A percentile compares a stretch with the other conserved stretches of the same genome.
These are phyloP conservation scores for Drosophila parvula DNA, from an alignment of 1,140 invertebrate species.

Conservation along the genomic window DNA sequence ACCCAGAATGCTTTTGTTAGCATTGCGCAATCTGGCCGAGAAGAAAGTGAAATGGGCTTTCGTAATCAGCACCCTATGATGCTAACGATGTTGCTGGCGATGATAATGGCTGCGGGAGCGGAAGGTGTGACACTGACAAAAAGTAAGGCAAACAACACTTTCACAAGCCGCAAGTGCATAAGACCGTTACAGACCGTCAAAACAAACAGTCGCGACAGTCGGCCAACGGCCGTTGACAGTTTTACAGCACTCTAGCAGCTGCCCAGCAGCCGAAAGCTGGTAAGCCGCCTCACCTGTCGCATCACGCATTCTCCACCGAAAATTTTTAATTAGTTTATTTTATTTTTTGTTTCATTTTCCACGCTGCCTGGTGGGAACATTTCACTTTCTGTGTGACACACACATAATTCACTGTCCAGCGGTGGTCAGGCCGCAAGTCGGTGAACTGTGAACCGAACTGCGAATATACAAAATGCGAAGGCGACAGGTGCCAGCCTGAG, in stretches of 20 bases:
- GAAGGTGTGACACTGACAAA: slow-evolving; percentile 42
- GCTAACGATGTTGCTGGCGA: background rate
- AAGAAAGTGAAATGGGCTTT: slow-evolving; percentile 71
- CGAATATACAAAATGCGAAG: slow-evolving; percentile 3
- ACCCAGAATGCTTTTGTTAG: slow-evolving; percentile 59
- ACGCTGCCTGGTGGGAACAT: slow-evolving; percentile 51
- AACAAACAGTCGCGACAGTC: slow-evolving; percentile 26
- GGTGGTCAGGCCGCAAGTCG: slow-evolving; percentile 52
- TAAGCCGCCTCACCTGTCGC: slow-evolving; percentile 21
- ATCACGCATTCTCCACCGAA: slow-evolving; percentile 41
- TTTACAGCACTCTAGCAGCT: slow-evolving; percentile 13
- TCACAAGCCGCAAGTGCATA: slow-evolving; percentile 64
- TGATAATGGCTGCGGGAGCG: slow-evolving; percentile 14
- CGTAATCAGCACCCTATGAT: slow-evolving; percentile 31
- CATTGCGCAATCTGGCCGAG: slow-evolving; percentile 63
- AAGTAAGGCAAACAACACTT: slow-evolving; percentile 63
- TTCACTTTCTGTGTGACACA: slow-evolving; percentile 48
- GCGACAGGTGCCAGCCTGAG: background rate
- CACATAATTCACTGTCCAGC: slow-evolving; percentile 22
- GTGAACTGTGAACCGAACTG: slow-evolving; percentile 16
- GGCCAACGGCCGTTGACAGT: slow-evolving; percentile 17
- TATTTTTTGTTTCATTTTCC: slow-evolving; percentile 33
- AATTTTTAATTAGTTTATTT: slow-evolving; percentile 68
- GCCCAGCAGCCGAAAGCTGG: slow-evolving; percentile 8
- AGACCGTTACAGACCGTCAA: slow-evolving; percentile 37